Base-by-base conservation (phyloP, 1,140 invertebrate genomes). In the Magallana angulata region DNA sequence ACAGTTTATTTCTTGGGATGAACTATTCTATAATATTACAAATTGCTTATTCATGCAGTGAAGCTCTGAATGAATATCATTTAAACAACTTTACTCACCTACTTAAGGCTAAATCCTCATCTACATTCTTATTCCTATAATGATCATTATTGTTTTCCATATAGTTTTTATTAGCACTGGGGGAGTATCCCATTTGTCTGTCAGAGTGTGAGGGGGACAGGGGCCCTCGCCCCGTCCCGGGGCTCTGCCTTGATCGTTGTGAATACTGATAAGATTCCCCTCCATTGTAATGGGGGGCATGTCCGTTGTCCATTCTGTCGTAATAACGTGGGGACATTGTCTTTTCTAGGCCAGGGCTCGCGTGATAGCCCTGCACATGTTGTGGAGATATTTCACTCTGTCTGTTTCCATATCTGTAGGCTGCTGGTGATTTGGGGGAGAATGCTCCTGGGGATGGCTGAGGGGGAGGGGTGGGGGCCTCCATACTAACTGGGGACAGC, bases 391-490 rank as follows among this genome's bases (percentile, higher is more conserved):
- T 84, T 14, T 64, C 86, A 18, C 80, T 82, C 18, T 88, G 81
- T 57, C 57, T 57, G 24, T 71, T 57, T 85, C 68, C 48, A 14
- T 56, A 24, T 56, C 68, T 56, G 48, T 80, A 87, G 56, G 64
- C 60, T 5, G 91, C 89, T 12, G 89, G 88, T 9, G 90, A 89
- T 57, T 87, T 85, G 16, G 87, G 85, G 12, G 87, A 68, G 84
- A 93, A 93, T 6, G 93, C 93, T 60, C 93, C 91, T 36, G 93
- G 93, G 11, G 93, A 94, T 9, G 93, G 93, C 84, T 93, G 92
- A 18, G 93, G 93, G 14, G 93, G 93, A 16, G 93, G 93, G 6
- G 93, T 93, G 4, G 93, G 92, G 6, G 93, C 92, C 36, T 94
- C 93, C 81, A 87, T 91, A 85, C 91, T 91, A 0, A 92, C 89